phyloP scores from a whole-genome alignment of 2,113 vertebrate genomes.

The Boulengeromyrus knoepffleri region DNA sequence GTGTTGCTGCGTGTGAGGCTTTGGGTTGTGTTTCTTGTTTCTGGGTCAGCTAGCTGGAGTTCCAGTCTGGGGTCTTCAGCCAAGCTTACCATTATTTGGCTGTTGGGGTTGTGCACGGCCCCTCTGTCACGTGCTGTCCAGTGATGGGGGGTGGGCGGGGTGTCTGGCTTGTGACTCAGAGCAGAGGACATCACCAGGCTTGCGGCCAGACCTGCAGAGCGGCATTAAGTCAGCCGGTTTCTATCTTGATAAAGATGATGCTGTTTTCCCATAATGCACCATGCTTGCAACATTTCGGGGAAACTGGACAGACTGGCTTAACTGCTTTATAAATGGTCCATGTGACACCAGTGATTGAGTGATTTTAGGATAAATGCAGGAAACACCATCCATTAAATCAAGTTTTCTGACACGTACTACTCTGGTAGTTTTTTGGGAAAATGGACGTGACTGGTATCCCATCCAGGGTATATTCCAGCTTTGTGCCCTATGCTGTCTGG shows the following conservation, averaged over 20 bases:
- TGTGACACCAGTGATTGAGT: not conserved
- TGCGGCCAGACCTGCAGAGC: not conserved
- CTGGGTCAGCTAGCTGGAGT: not conserved
- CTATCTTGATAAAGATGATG: not conserved
- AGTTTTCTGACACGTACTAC: not conserved
- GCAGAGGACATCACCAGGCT: not conserved
- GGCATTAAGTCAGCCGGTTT: not conserved
- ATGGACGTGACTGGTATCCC: not conserved
- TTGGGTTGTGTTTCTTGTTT: not conserved
- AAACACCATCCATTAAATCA: not conserved
- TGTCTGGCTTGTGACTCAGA: slow-evolving; percentile 1
- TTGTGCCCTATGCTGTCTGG: not conserved
- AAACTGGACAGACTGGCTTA: not conserved
- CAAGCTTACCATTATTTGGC: not conserved
- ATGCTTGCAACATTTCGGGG: not conserved
- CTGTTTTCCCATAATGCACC: not conserved
- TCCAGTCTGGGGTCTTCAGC: not conserved
- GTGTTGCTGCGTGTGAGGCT: not conserved
- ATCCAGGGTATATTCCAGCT: not conserved
- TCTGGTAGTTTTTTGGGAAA: not conserved
- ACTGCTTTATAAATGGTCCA: not conserved
- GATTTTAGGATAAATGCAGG: not conserved
- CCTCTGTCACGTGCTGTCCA: not conserved
- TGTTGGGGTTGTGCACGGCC: not conserved
- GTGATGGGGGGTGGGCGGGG: not conserved